These are phyloP conservation scores for Syngnathus acus DNA, from an alignment of 2,797 vertebrate genomes.

Conservation along the genomic window DNA sequence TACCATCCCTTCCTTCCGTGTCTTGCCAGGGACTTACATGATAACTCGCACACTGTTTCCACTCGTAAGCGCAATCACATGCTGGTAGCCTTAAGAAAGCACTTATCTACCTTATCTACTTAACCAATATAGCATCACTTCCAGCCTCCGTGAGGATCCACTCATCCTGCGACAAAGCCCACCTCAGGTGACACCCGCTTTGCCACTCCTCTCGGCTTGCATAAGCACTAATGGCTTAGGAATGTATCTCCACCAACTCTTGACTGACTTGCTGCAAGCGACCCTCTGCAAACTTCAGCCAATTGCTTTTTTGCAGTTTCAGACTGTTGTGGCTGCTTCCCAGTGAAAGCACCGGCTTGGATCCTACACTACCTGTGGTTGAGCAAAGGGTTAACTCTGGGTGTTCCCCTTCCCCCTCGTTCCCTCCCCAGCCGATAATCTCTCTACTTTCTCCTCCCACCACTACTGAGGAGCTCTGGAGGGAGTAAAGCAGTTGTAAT, in stretches of 20 bases:
- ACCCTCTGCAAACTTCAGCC: not conserved
- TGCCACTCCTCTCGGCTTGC: slow-evolving; percentile 2
- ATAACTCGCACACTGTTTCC: slow-evolving; percentile 22
- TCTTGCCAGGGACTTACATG: slow-evolving; percentile 8
- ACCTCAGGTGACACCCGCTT: slow-evolving; percentile 17
- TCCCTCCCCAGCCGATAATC: slow-evolving; percentile 44
- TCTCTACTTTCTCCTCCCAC: slow-evolving; percentile 42
- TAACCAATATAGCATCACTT: slow-evolving; percentile 67
- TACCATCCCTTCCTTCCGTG: not conserved
- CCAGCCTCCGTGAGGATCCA: slow-evolving; percentile 20
- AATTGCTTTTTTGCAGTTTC: not conserved
- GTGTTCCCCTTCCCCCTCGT: slow-evolving; percentile 50
- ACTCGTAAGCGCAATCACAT: slow-evolving; percentile 51
- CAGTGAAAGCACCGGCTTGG: not conserved
- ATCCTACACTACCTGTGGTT: slow-evolving; percentile 38
- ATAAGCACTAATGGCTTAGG: slow-evolving; percentile 14
- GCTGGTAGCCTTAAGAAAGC: slow-evolving; percentile 61
- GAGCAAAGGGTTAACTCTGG: slow-evolving; percentile 66
- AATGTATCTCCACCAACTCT: slow-evolving; percentile 3
- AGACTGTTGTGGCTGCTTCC: too few species aligned
- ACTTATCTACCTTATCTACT: slow-evolving; percentile 68
- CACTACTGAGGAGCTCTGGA: slow-evolving; percentile 50
- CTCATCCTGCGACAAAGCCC: slow-evolving; percentile 25
- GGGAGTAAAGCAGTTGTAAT: slow-evolving; percentile 29
- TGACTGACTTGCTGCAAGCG: not conserved